Conservation (phyloP, 2,113 vertebrate genomes). For the Otocyon megalotis region DNA sequence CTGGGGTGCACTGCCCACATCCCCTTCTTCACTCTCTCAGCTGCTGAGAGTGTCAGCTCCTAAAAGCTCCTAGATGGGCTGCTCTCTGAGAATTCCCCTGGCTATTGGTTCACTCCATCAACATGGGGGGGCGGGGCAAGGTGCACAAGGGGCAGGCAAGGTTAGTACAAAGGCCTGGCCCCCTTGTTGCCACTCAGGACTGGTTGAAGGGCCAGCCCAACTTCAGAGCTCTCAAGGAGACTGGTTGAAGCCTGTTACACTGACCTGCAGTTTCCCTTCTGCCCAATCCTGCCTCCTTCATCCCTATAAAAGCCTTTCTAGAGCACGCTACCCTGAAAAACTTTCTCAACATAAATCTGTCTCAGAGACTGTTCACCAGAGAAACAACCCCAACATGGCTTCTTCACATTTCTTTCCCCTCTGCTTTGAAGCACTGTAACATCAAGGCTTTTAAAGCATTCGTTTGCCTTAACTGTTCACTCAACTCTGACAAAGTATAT, state of each 20-base stretch:
- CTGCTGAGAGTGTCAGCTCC: background rate
- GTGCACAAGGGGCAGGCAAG: too few relatives aligned
- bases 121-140: background rate
- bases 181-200: background rate
- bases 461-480: background rate
- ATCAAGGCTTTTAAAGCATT: constrained; percentile 23
- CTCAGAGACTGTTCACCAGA: background rate
- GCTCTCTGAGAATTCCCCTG: background rate
- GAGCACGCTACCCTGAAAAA: background rate
- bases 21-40: too few relatives aligned
- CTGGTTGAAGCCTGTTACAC: background rate
- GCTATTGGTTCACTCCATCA: background rate
- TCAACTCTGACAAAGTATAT: background rate
- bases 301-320: background rate
- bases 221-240: background rate
- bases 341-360: background rate
- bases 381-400: background rate
- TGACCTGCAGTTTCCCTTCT: background rate
- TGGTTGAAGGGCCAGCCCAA: background rate
- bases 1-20: background rate
- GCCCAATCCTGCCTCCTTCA: background rate
- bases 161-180: background rate
- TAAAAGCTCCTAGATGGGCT: background rate
- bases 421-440: background rate
- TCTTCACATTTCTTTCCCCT: background rate